Evolutionary conservation across 2,113 vertebrate species (phyloP), one percentile per base, ranked within the genome.

Genomic region (Planiliza haematocheilus): DNA sequence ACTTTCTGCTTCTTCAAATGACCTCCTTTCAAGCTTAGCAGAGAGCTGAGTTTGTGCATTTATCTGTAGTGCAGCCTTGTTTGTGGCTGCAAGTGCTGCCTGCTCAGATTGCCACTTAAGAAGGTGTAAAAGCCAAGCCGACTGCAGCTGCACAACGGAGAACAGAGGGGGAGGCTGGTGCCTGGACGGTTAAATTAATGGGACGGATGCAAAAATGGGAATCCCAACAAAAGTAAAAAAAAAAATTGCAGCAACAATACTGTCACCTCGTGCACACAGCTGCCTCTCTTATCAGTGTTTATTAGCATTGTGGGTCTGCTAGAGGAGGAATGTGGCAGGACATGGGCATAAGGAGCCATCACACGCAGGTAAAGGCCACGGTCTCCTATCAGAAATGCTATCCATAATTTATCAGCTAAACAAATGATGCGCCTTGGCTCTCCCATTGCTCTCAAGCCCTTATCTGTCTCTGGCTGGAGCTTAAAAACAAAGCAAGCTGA

Each of bases 381-480:
- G 63, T 70, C 46, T 72, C 50, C 62, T 59, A 64, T 74, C 46
- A 73, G 56, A 65, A 74, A 50, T 57, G 38, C 34, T 62, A 82
- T 84, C 55, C 56, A 79, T 77, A 79, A 78, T 86, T 82, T 64
- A 86, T 72, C 56, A 63, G 16, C 70, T 52, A 61, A 80, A 88
- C 68, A 82, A 80, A 85, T 69, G 60, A 86, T 60, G 52, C 59
- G 59, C 67, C 60, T 75, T 65, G 73, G 62, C 46, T 71, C 39
- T 51, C 58, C 53, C 65, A 83, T 77, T 77, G 74, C 80, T 86
- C 66, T 53, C 49, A 13, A 74, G 67, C 51, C 67, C 52, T 77
- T 74, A 72, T 73, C 63, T 45, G 18, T 50, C 14, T 18, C n/a
- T 36, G 37, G 41, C 42, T 34, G 57, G 36, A 24, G 38, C 36